A percentile compares a stretch with the other conserved stretches of the same genome.
Conservation (phyloP, 92 coral and sea anemone genomes). For the Hydrozoanthus gracilis region DNA sequence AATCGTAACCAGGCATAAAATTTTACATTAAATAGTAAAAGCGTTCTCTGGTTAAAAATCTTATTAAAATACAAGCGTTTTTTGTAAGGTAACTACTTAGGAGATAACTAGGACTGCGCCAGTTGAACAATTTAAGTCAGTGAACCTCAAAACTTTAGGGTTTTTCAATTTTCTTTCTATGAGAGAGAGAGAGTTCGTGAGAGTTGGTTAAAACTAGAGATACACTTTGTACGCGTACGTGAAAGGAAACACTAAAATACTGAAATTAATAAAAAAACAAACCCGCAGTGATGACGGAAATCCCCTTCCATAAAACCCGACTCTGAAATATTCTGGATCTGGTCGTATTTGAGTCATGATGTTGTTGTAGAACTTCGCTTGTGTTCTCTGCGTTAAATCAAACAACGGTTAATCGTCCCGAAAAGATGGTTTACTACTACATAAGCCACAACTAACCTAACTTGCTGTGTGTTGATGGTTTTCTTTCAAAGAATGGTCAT, state of each 20-base stretch:
- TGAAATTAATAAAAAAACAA: background rate
- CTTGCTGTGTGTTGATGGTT: background rate
- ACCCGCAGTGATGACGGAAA: conserved; percentile 93
- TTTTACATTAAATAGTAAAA: no score
- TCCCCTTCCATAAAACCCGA: conserved; percentile 90
- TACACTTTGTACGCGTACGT: background rate
- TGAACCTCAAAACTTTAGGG: no score
- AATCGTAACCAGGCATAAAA: no score
- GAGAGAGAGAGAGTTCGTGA: no score
- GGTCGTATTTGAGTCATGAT: conserved; percentile 87
- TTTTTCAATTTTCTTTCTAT: no score
- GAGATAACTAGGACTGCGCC: no score
- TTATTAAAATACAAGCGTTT: no score
- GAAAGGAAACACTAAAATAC: background rate
- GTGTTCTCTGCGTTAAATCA: conserved; percentile 60
- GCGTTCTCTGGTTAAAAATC: no score
- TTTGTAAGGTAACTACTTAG: no score
- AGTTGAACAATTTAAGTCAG: no score
- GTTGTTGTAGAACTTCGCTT: conserved; percentile 90
- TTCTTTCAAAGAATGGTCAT: background rate
- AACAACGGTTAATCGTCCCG: background rate
- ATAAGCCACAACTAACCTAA: no score
- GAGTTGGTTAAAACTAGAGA: background rate
- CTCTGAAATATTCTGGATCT: conserved; percentile 92
- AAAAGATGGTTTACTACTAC: no score